These are phyloP conservation scores for Delichon dasypus DNA, from an alignment of 2,797 vertebrate species.

Conservation along the genomic window DNA sequence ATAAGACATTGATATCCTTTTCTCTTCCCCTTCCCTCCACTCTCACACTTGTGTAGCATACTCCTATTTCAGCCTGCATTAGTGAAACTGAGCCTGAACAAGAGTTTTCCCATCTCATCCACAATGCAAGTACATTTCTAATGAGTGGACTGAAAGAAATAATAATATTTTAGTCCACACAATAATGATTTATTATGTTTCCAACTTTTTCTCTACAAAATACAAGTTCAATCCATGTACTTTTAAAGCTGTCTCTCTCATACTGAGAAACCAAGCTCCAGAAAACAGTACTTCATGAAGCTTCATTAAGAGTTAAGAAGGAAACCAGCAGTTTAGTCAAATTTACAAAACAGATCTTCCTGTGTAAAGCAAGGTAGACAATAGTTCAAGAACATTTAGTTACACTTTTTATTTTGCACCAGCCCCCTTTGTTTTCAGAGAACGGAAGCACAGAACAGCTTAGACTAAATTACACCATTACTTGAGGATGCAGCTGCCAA, in stretches of 20 bases:
- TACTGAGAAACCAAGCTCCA: not conserved
- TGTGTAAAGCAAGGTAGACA: slow-evolving; percentile 43
- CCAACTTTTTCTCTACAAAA: not conserved
- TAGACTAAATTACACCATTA: slow-evolving; percentile 48
- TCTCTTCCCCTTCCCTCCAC: not conserved
- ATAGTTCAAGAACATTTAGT: slow-evolving; percentile 46
- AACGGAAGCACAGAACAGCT: slow-evolving; percentile 41
- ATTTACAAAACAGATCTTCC: slow-evolving; percentile 55
- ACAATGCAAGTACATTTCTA: not conserved
- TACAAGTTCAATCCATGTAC: not conserved
- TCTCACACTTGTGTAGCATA: not conserved
- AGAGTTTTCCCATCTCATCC: not conserved
- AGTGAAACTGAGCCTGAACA: not conserved
- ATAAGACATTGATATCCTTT: not conserved
- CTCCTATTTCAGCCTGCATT: not conserved
- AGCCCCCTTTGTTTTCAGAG: slow-evolving; percentile 59
- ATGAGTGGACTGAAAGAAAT: not conserved
- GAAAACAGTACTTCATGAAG: not conserved
- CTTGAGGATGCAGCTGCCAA: slow-evolving; percentile 71
- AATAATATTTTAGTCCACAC: not conserved
- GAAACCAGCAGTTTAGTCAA: not conserved
- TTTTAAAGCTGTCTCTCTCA: not conserved
- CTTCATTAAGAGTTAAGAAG: slow-evolving; percentile 5
- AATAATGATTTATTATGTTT: not conserved
- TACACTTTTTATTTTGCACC: slow-evolving; percentile 40